phyloP scores from a whole-genome alignment of 1,140 invertebrate genomes.

The Penaeus chinensis region DNA sequence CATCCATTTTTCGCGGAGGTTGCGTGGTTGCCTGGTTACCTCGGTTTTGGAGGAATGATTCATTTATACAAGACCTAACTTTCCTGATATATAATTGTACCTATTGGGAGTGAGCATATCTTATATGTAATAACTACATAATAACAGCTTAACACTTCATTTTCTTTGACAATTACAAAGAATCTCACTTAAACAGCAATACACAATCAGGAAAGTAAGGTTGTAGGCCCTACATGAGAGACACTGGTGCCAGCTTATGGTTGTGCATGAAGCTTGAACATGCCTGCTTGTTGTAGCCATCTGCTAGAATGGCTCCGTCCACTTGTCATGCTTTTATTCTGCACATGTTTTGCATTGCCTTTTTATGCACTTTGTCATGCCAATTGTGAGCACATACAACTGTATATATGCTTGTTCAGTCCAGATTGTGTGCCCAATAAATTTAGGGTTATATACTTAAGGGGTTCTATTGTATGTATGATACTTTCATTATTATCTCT shows the following conservation, averaged over 20 bases:
- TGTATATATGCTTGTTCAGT: too few relatives aligned
- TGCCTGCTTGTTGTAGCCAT: conserved; percentile 39
- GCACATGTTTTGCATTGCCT: conserved; percentile 39
- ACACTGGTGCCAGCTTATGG: conserved; percentile 55
- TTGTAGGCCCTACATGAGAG: conserved; percentile 58
- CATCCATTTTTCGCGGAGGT: conserved; percentile 55
- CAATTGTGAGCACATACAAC: too few relatives aligned
- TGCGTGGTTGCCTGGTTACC: conserved; percentile 55
- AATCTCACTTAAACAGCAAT: not conserved
- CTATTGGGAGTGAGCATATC: too few relatives aligned
- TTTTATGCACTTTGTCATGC: not conserved
- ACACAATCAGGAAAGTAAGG: conserved; percentile 39
- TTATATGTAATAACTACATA: too few relatives aligned
- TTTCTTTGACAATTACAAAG: not conserved
- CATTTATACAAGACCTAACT: conserved; percentile 47
- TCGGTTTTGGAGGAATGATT: conserved; percentile 55
- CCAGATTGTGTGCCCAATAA: too few relatives aligned
- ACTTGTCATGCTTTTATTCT: conserved; percentile 33
- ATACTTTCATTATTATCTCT: too few relatives aligned
- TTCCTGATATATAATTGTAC: conserved; percentile 26
- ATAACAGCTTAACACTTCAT: not conserved
- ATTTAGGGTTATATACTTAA: too few relatives aligned
- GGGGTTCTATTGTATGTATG: too few relatives aligned
- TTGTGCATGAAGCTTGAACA: conserved; percentile 19
- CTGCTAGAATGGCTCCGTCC: conserved; percentile 41